These are phyloP conservation scores for Belonocnema kinseyi DNA, from an alignment of 1,140 invertebrate genomes.

Conservation along the genomic window DNA sequence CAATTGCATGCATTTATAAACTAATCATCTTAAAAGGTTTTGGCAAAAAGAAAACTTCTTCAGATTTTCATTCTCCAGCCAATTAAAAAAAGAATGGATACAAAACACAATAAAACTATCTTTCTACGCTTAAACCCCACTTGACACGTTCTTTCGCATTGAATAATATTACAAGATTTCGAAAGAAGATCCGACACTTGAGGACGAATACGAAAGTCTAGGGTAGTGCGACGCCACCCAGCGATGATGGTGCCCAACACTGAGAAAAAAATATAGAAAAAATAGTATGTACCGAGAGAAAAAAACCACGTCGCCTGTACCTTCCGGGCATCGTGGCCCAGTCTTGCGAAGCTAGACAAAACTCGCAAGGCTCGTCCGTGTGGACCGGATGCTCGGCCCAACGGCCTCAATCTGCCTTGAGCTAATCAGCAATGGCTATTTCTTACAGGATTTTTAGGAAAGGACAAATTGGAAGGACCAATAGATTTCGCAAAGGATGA, in stretches of 20 bases:
- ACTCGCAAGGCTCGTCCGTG: slow-evolving; percentile 64
- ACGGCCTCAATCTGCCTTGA: slow-evolving; percentile 56
- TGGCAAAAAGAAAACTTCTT: neutral
- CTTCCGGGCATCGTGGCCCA: slow-evolving; percentile 63
- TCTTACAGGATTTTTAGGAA: slow-evolving; percentile 44
- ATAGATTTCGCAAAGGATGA: slow-evolving; percentile 29
- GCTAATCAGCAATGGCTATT: slow-evolving; percentile 67
- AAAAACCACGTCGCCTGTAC: slow-evolving; percentile 63
- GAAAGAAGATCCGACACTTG: neutral
- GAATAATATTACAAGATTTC: neutral
- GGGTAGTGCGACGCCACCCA: neutral
- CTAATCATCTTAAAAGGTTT: neutral
- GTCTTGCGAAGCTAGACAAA: slow-evolving; percentile 68
- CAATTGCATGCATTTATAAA: no score
- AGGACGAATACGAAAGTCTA: slow-evolving; percentile 20
- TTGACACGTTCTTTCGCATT: neutral
- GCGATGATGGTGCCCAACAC: slow-evolving; percentile 18
- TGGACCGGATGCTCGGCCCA: slow-evolving; percentile 64
- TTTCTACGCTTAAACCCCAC: neutral
- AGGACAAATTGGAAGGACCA: slow-evolving; percentile 45
- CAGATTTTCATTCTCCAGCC: neutral
- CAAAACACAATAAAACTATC: no score
- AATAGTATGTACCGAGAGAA: slow-evolving; percentile 54
- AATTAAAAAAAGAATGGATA: neutral
- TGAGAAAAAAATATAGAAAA: slow-evolving; percentile 42